Conservation (phyloP, 1,140 invertebrate genomes). For the Dufourea novaeangliae region DNA sequence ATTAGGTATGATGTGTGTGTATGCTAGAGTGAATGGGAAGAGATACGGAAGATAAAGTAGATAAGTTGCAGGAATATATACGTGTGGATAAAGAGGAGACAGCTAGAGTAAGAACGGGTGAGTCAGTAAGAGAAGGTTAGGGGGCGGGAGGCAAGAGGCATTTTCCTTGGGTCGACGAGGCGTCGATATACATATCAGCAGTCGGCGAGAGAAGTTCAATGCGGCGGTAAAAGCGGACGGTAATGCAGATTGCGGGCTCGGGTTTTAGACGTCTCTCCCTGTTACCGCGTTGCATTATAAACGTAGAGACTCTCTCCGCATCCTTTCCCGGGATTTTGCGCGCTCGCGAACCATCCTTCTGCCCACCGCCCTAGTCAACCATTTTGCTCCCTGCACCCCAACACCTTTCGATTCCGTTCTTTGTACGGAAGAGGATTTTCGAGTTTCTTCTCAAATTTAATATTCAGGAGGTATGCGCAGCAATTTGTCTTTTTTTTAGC, state of each 20-base stretch:
- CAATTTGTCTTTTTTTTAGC: too few relatives aligned
- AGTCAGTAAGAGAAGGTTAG: constrained; percentile 3
- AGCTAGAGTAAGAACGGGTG: constrained; percentile 7
- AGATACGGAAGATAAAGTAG: constrained; percentile 35
- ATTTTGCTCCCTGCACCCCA: background rate
- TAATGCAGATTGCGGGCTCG: constrained; percentile 71
- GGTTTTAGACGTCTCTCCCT: constrained; percentile 57
- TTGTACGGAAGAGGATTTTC: background rate
- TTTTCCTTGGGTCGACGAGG: constrained; percentile 36
- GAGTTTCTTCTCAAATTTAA: too few relatives aligned
- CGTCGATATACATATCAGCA: constrained; percentile 64
- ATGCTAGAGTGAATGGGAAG: constrained; percentile 15
- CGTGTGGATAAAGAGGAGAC: background rate
- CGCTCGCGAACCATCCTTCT: background rate
- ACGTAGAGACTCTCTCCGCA: constrained; percentile 40
- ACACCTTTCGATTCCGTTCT: background rate
- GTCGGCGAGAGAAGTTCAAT: constrained; percentile 62
- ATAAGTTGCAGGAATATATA: constrained; percentile 17
- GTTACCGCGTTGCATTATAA: constrained; percentile 59
- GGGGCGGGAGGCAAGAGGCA: constrained; percentile 26
- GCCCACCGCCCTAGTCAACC: background rate
- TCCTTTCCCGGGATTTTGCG: constrained; percentile 16
- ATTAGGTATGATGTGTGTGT: constrained; percentile 26
- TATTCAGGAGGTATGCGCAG: too few relatives aligned
- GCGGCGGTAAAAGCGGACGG: constrained; percentile 68